phyloP scores from a whole-genome alignment of 2,113 vertebrate genomes.

The Oxyura jamaicensis region DNA sequence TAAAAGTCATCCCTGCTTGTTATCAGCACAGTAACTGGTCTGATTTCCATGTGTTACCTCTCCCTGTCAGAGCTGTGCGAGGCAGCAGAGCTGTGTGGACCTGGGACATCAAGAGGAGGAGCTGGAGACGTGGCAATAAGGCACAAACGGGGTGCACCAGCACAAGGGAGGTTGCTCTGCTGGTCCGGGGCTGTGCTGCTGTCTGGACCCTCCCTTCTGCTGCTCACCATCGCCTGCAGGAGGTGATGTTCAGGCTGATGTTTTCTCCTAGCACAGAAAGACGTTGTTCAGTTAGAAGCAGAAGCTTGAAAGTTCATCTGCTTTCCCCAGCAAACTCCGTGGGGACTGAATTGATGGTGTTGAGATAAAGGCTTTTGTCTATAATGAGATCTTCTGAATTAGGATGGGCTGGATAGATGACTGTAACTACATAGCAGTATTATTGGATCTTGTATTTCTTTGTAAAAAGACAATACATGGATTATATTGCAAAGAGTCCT shows the following conservation, averaged over 20 bases:
- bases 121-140: background rate
- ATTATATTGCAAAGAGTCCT: background rate
- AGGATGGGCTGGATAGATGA: background rate
- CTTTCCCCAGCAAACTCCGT: background rate
- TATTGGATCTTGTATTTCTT: background rate
- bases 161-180: background rate
- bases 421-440: background rate
- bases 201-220: background rate
- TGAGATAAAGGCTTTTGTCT: background rate
- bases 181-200: background rate
- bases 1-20: background rate
- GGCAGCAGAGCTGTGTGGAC: background rate
- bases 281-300: background rate
- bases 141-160: rapidly evolving
- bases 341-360: background rate
- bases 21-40: background rate
- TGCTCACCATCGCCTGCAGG: rapidly evolving
- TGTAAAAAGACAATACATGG: background rate
- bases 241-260: background rate
- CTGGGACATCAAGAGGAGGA: background rate
- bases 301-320: background rate
- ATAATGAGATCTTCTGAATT: background rate
- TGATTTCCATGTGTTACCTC: background rate
- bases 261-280: background rate
- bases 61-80: background rate